These are phyloP conservation scores for Rhynchophorus ferrugineus DNA, from an alignment of 1,140 invertebrate species.

Conservation along the genomic window DNA sequence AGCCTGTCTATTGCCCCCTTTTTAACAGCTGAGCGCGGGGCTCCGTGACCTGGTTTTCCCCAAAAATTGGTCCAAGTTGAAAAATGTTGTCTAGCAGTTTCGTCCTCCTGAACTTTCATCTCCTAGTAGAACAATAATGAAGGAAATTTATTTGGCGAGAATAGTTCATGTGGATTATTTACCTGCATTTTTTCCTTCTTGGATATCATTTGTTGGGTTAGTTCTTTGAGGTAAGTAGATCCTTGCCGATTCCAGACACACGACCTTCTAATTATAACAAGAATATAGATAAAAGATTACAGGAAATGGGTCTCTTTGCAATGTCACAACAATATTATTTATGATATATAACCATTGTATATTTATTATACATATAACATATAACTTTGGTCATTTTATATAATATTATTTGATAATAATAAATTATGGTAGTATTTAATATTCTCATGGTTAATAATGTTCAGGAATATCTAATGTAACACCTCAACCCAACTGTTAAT, in stretches of 20 bases:
- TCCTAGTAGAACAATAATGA: slow-evolving; percentile 36
- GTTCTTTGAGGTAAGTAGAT: slow-evolving; percentile 30
- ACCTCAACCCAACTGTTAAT: too few species aligned
- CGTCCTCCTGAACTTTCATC: slow-evolving; percentile 47
- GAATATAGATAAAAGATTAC: slow-evolving; percentile 1
- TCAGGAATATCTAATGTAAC: too few species aligned
- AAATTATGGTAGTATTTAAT: too few species aligned
- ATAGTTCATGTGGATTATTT: too few species aligned
- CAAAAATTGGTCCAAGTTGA: slow-evolving; percentile 58
- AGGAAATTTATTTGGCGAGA: too few species aligned
- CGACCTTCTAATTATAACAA: slow-evolving; percentile 22
- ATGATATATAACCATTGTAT: too few species aligned
- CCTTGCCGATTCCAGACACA: slow-evolving; percentile 22
- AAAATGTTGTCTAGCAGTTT: slow-evolving; percentile 52
- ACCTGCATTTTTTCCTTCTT: slow-evolving; percentile 34
- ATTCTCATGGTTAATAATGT: too few species aligned
- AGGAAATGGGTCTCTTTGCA: not conserved
- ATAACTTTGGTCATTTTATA: too few species aligned
- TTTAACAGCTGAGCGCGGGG: slow-evolving; percentile 44
- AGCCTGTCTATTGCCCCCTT: slow-evolving; percentile 33
- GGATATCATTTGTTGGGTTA: slow-evolving; percentile 34
- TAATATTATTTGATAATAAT: too few species aligned
- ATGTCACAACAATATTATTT: too few species aligned
- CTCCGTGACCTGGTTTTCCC: slow-evolving; percentile 61
- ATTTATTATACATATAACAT: too few species aligned